These are phyloP conservation scores for Chlorops oryzae DNA, from an alignment of 1,140 invertebrate species.

Conservation along the genomic window DNA sequence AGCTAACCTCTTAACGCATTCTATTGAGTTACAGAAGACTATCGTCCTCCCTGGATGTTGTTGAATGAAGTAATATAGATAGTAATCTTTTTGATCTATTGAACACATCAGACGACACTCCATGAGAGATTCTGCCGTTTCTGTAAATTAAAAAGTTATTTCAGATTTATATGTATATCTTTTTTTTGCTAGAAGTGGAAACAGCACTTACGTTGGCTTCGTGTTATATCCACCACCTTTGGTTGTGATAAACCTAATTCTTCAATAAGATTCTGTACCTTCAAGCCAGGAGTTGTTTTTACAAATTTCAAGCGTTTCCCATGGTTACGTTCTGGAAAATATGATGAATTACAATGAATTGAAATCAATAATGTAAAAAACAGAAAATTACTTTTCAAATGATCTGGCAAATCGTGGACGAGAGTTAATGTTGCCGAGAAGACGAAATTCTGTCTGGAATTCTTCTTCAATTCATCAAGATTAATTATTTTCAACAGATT, in stretches of 20 bases:
- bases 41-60: conserved; percentile 82
- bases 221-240: conserved; percentile 90
- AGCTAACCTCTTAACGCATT: conserved; percentile 78
- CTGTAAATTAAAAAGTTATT: conserved; percentile 46
- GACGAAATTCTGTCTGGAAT: conserved; percentile 83
- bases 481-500: conserved; percentile 78
- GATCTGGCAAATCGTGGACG: conserved; percentile 73
- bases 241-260: conserved; percentile 78
- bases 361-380: conserved; percentile 6
- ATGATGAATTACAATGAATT: conserved; percentile 1
- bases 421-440: conserved; percentile 96
- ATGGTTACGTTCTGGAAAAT: conserved; percentile 35
- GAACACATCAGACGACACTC: conserved; percentile 75
- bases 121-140: conserved; percentile 73
- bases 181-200: not conserved
- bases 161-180: not conserved
- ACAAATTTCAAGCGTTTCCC: conserved; percentile 55
- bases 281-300: conserved; percentile 64
- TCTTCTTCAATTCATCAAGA: conserved; percentile 54
- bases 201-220: conserved; percentile 29
- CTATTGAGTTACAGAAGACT: conserved; percentile 97
- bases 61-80: conserved; percentile 88
- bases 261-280: conserved; percentile 64
- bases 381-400: conserved; percentile 58
- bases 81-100: conserved; percentile 82